Evolutionary conservation across 2,888 invertebrate genomes (phyloP).

Genomic region (Teleogryllus oceanicus): DNA sequence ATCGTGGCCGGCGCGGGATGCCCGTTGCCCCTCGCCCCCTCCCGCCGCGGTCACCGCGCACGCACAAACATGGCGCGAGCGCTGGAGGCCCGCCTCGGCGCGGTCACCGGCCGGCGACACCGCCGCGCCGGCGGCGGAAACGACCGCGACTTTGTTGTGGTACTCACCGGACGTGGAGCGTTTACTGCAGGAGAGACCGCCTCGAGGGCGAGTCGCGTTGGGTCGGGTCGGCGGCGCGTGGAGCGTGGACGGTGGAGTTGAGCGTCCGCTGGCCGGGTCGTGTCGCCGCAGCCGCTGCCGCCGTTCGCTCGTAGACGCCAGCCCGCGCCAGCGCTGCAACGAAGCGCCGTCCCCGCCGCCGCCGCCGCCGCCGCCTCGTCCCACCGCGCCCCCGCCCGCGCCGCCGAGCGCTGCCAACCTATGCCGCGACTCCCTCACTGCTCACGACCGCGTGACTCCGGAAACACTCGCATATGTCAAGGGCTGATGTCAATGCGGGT

Average conservation of each 20-base stretch:
- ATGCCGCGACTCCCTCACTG: neutral
- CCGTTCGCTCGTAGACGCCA: neutral
- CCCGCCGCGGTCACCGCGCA: neutral
- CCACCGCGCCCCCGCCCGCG: neutral
- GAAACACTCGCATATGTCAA: no score
- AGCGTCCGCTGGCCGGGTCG: neutral
- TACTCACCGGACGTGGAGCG: neutral
- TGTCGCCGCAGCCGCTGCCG: neutral
- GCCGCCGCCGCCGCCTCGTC: neutral
- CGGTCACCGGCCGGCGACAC: neutral
- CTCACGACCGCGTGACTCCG: no score
- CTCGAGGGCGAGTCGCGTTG: neutral
- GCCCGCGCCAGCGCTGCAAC: neutral
- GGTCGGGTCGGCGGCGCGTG: neutral
- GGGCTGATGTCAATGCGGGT: no score
- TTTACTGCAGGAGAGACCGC: neutral
- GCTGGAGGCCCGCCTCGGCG: neutral
- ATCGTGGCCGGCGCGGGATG: neutral
- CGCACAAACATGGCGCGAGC: neutral
- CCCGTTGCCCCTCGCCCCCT: neutral
- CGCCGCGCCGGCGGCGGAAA: neutral
- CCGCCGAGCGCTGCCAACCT: neutral
- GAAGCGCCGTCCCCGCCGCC: neutral
- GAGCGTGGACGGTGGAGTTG: neutral
- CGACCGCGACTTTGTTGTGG: neutral